These are phyloP conservation scores for Patella depressa DNA, from an alignment of 2,888 invertebrate species.

Conservation along the genomic window DNA sequence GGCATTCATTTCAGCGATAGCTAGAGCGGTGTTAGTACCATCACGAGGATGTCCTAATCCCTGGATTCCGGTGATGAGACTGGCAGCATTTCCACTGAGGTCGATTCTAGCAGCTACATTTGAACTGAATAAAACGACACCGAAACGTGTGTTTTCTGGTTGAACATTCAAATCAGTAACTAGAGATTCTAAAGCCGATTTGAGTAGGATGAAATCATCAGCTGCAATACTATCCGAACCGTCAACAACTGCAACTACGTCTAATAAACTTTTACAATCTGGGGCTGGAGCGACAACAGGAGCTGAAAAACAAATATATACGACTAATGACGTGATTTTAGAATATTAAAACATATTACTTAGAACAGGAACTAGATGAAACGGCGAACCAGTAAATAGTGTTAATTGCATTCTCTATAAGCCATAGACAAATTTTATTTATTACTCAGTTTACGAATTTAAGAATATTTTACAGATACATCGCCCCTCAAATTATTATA, in stretches of 20 bases:
- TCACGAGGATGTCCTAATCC: conserved; percentile 38
- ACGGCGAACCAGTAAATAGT: too few species aligned
- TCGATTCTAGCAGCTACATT: conserved; percentile 34
- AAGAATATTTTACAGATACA: too few species aligned
- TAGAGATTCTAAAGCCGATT: conserved; percentile 41
- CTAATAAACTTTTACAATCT: conserved; percentile 52
- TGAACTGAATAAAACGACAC: conserved; percentile 45
- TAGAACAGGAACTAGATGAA: too few species aligned
- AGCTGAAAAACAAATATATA: conserved; percentile 21
- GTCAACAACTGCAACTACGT: conserved; percentile 58
- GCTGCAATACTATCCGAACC: conserved; percentile 53
- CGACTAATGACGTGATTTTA: neutral
- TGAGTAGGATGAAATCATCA: conserved; percentile 46
- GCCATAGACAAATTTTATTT: too few species aligned
- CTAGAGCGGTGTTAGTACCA: conserved; percentile 45
- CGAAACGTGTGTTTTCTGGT: conserved; percentile 29
- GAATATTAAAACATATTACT: too few species aligned
- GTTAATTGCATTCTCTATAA: too few species aligned
- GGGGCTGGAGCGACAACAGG: conserved; percentile 22
- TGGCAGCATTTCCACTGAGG: conserved; percentile 32
- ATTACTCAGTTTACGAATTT: too few species aligned
- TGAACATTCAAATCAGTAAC: conserved; percentile 24
- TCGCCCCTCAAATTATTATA: too few species aligned
- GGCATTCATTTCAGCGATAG: conserved; percentile 40
- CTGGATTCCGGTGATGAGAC: conserved; percentile 29